Evolutionary conservation across 2,888 invertebrate species (phyloP), one percentile per base, ranked within the genome.

Genomic region (Cetonia aurata): DNA sequence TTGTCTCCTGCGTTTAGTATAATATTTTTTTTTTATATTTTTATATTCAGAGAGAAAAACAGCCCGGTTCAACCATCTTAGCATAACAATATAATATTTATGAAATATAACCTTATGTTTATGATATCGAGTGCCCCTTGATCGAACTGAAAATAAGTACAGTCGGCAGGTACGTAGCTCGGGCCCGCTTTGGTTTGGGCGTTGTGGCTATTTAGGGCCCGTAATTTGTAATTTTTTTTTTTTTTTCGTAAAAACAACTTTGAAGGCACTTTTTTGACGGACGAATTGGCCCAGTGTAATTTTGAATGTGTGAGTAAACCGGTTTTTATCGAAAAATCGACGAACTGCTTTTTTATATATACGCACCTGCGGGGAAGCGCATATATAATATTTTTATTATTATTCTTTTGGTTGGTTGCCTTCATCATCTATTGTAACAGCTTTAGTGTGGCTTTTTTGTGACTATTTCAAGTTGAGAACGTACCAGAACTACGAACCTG

Each of bases 251-350:
- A 92, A 93, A 94, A 93, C 91, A 93, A 93, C 89, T 91, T 89
- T 92, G 94, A 94, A 94, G 94, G 94, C 94, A 94, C 94, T 94
- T 94, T 94, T 94, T 91, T 91, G 92, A 92, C 93, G 94, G 94
- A 94, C 94, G 93, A 92, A 90, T 90, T 91, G 94, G 94, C 93
- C 94, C 93, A 92, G 91, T 92, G 91, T 88, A 86, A 88, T 88
- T 89, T 89, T 88, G 88, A 88, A 87, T 87, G 87, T 86, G 85
- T 87, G 84, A 84, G 83, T 84, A 86, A 37, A 85, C 85, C 85
- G 84, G 83, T 80, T 59, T 73, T 66, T 37, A 37, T 72, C 77
- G 75, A 77, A 76, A 76, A 65, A 70, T 76, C 73, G 74, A 74
- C 44, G 69, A 76, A 76, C 74, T 75, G 74, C 72, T 74, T 74